phyloP scores from a whole-genome alignment of 2,888 invertebrate species.

The Cotesia congregata region DNA sequence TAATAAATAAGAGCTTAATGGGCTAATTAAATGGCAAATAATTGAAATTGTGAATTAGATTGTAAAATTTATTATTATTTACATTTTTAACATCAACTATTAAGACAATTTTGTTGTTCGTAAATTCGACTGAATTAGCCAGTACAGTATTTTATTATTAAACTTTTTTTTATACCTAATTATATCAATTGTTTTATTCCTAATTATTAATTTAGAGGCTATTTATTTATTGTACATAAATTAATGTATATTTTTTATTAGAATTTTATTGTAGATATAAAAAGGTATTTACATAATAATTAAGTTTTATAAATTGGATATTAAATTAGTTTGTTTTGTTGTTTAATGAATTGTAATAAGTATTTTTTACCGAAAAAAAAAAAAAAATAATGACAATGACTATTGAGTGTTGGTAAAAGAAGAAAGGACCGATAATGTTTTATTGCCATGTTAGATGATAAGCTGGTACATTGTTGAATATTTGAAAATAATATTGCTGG shows the following conservation, averaged over 20 bases:
- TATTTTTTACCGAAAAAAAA: background rate
- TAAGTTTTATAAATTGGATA: slow-evolving; percentile 30
- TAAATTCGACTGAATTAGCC: slow-evolving; percentile 36
- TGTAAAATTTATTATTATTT: background rate
- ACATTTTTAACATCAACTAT: background rate
- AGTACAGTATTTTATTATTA: slow-evolving; percentile 32
- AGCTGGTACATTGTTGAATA: slow-evolving; percentile 45
- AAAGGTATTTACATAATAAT: slow-evolving; percentile 42
- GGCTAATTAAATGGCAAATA: slow-evolving; percentile 15
- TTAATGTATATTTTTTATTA: slow-evolving; percentile 23
- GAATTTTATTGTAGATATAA: slow-evolving; percentile 32
- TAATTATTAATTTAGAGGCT: slow-evolving; percentile 5
- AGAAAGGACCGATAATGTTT: slow-evolving; percentile 45
- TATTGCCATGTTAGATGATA: slow-evolving; percentile 35
- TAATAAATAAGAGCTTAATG: slow-evolving; percentile 7
- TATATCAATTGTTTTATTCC: background rate
- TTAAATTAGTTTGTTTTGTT: background rate
- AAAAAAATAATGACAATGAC: slow-evolving; percentile 40
- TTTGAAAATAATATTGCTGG: slow-evolving; percentile 42
- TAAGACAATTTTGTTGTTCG: slow-evolving; percentile 22
- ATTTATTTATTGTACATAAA: slow-evolving; percentile 11
- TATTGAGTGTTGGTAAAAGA: slow-evolving; percentile 39
- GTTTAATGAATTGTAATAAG: background rate
- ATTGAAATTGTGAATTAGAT: background rate
- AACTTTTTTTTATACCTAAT: slow-evolving; percentile 11